A percentile compares a stretch with the other conserved stretches of the same genome.
Evolutionary conservation across 2,797 vertebrate species (phyloP).

Genomic region (Bryconaethiops microstoma): DNA sequence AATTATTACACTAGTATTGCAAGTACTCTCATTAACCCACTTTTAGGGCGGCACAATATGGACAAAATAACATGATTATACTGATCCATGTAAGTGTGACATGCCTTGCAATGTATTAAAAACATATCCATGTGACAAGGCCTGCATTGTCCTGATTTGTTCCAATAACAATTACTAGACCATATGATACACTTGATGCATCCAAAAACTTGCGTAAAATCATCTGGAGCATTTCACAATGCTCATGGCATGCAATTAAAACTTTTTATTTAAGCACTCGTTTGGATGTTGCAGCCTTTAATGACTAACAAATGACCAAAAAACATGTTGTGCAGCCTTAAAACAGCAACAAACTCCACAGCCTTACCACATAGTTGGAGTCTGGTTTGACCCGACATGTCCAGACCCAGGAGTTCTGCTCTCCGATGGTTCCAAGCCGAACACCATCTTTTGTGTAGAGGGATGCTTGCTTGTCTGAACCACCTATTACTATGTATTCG

Average conservation of each 20-base stretch:
- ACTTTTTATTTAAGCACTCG: not conserved
- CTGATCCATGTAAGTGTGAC: too few species aligned
- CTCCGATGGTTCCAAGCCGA: slow-evolving; percentile 87
- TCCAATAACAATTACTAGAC: too few species aligned
- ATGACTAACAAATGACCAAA: not conserved
- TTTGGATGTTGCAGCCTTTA: not conserved
- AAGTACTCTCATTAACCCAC: not conserved
- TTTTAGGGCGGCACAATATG: not conserved
- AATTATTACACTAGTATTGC: not conserved
- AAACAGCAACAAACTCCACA: not conserved
- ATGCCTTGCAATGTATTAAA: too few species aligned
- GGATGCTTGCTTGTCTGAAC: slow-evolving; percentile 93
- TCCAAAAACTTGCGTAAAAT: not conserved
- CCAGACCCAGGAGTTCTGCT: slow-evolving; percentile 96
- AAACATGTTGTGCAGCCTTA: not conserved
- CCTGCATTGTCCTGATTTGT: too few species aligned
- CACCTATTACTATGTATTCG: slow-evolving; percentile 93
- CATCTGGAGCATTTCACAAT: not conserved
- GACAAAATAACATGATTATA: not conserved
- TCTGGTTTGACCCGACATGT: slow-evolving; percentile 93
- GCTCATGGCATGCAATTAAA: not conserved
- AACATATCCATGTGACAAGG: too few species aligned
- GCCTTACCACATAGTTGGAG: slow-evolving; percentile 95
- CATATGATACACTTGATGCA: not conserved
- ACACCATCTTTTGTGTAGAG: slow-evolving; percentile 97